phyloP scores from a whole-genome alignment of 2,888 invertebrate species.

The Allophyes oxyacanthae region DNA sequence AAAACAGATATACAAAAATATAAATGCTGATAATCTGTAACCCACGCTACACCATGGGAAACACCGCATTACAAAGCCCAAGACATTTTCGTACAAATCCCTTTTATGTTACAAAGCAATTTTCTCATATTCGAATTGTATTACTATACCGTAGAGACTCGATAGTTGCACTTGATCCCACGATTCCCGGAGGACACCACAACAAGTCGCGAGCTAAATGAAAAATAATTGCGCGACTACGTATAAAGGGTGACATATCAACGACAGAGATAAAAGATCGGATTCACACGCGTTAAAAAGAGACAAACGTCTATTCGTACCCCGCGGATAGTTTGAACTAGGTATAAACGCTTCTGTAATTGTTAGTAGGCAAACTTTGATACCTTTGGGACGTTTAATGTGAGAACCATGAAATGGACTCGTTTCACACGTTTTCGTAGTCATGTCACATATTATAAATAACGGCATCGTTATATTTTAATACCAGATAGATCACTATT shows the following conservation, averaged over 20 bases:
- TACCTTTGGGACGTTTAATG: constrained; percentile 74
- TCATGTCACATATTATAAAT: constrained; percentile 3
- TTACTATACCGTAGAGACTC: constrained; percentile 70
- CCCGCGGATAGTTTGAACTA: constrained; percentile 31
- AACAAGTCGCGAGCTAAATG: constrained; percentile 81
- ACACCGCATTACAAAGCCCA: constrained; percentile 75
- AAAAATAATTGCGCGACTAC: constrained; percentile 83
- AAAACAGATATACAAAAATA: not conserved
- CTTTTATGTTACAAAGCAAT: constrained; percentile 67
- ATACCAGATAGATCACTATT: too few relatives aligned
- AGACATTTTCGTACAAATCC: constrained; percentile 62
- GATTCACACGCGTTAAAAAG: constrained; percentile 40
- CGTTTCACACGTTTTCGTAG: constrained; percentile 65
- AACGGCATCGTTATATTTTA: too few relatives aligned
- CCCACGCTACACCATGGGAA: constrained; percentile 64
- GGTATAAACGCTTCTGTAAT: constrained; percentile 55
- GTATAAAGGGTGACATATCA: constrained; percentile 59
- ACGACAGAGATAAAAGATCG: constrained; percentile 47
- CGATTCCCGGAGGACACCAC: constrained; percentile 74
- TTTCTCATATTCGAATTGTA: constrained; percentile 83
- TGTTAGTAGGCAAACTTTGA: constrained; percentile 60
- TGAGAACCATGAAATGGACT: constrained; percentile 65
- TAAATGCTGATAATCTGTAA: constrained; percentile 15
- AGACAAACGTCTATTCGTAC: constrained; percentile 40
- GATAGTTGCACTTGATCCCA: constrained; percentile 77